Evolutionary conservation across 2,113 vertebrate species (phyloP), one percentile per base, ranked within the genome.

Genomic region (Lepus americanus): DNA sequence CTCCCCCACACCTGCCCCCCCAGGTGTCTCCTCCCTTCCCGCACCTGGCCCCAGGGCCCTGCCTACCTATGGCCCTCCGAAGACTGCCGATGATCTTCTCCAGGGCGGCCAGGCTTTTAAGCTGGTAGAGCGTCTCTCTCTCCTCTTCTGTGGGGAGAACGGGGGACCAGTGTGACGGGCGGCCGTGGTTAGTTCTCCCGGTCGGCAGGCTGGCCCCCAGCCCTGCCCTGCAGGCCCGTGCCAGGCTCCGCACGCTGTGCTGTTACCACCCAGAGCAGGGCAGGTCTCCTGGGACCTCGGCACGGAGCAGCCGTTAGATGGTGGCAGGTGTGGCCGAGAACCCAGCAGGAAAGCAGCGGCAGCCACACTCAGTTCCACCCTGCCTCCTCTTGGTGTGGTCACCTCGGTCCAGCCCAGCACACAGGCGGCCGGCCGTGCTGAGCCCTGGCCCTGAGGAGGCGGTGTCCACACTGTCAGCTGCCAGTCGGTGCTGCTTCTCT

Each of bases 61-160:
- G 33, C 59, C 95, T 95, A 97, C 96, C 96, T 74, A 95, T 70
- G 36, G 78, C 22, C 66, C 39, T 95, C 87, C n/a, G 85, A n/a
- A 97, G 93, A 29, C 9, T 90, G 49, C 36, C 16, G 27, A 90
- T 79, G 51, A 97, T 55, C 36, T 90, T 95, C 80, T 83, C 95
- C 88, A 97, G 85, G 44, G 73, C n/a, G 0, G 39, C 7, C 10
- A 92, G 77, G 78, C 86, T 96, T 85, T 94, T 90, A 31, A 96
- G 85, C 76, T 97, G 94, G 74, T 78, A 66, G n/a, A 86, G 5
- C 39, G 19, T 81, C 63, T 95, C 87, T 63, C 17, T 81, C 39
- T 95, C 95, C 23, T 95, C 53, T 13, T 96, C 96, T 97, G 92
- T 67, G 91, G 87, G 61, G 51, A 89, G 91, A 90, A 79, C 69